Evolutionary conservation across 2,113 vertebrate species (phyloP), one percentile per base, ranked within the genome.

Genomic region (Oxyruncus cristatus): DNA sequence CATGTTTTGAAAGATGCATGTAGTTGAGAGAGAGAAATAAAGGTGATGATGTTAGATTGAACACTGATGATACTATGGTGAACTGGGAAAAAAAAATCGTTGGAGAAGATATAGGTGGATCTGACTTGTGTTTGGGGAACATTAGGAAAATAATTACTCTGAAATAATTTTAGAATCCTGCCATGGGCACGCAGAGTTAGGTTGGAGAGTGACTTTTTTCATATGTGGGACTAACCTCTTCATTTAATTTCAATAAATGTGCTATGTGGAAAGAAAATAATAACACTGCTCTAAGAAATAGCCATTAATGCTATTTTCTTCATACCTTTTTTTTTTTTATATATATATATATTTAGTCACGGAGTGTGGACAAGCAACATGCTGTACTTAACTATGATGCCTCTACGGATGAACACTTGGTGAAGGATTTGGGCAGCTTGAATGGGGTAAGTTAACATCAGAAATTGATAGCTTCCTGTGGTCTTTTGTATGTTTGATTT

Each of bases 281-380:
- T 56, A 6, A 30, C 1, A 1, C 5, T 74, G 9, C 44, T 71
- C 10, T 30, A 55, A 63, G 61, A 79, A 85, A 37, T 13, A 82
- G 12, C 21, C 10, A 22, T 68, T 61, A 68, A 46, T 13, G 8
- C 39, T 82, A 3, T 82, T 33, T 82, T 72, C 1, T 26, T 78
- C 15, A 67, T 61, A 30, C 21, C 6, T 76, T 41, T 5, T 65
- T 46, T 63, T 67, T 59, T 42, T 76, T 41, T 28, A 19, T 30
- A 56, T 85, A 44, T 28, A 19, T 30, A 56, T 85, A 3, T 74
- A 27, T 97, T 98, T 93, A 99, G 99, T 99, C 99, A 71, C 99
- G 99, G 79, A 99, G 99, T 39, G 99, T 99, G 97, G 99, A 99
- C 95, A 99, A 99, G 89, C 99, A 99, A 76, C 99, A 99, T 35